Percentiles rank a stretch among this genome's conserved stretches.
Conservation (phyloP, 2,113 vertebrate species). For the Tragelaphus strepsiceros region DNA sequence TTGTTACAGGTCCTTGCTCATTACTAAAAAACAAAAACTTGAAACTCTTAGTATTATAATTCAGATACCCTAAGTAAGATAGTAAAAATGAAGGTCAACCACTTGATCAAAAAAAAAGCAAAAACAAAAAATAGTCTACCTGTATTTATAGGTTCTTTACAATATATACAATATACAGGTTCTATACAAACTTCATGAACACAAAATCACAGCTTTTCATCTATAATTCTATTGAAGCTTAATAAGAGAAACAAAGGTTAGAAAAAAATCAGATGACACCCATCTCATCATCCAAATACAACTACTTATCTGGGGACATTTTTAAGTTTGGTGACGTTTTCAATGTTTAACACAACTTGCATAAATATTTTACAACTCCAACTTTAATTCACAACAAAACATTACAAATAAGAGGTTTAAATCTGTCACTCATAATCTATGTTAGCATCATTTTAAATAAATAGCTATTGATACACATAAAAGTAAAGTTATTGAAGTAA, state of each 20-base stretch:
- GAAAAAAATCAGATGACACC: not conserved
- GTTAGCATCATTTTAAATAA: conserved; percentile 40
- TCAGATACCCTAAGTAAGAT: not conserved
- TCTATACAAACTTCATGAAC: not conserved
- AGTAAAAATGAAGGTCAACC: not conserved
- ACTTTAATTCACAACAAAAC: conserved; percentile 32
- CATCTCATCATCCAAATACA: conserved; percentile 15
- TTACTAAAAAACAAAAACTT: not conserved
- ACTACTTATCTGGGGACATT: not conserved
- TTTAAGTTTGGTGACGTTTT: not conserved
- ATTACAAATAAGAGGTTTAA: conserved; percentile 3
- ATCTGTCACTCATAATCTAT: not conserved
- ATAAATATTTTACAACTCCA: conserved; percentile 26
- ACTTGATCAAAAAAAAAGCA: not conserved
- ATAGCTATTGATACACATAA: conserved; percentile 54
- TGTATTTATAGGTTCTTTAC: not conserved
- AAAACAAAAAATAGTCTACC: not conserved
- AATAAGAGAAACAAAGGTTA: conserved; percentile 15
- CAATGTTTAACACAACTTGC: not conserved
- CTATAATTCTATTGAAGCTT: not conserved
- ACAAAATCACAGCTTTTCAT: not conserved
- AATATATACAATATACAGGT: not conserved
- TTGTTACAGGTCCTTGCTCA: not conserved
- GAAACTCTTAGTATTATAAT: not conserved
- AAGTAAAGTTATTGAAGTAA: conserved; percentile 55